Evolutionary conservation across 2,888 invertebrate genomes (phyloP).

Genomic region (Eremobia ochroleuca): DNA sequence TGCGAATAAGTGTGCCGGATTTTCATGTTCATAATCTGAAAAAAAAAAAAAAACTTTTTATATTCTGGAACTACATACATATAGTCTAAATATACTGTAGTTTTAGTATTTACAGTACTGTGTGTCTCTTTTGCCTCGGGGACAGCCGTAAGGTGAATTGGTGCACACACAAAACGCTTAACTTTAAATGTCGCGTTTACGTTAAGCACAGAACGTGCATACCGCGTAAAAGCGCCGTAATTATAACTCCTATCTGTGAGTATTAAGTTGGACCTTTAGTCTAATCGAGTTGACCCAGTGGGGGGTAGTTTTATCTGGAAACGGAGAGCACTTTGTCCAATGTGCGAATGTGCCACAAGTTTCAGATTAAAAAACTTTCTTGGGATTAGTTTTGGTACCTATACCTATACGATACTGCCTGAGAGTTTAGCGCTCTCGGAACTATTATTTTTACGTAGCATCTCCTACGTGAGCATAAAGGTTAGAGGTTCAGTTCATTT

Average conservation of each 20-base stretch:
- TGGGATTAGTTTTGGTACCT: conserved; percentile 51
- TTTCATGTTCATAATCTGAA: conserved; percentile 17
- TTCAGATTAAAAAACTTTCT: conserved; percentile 69
- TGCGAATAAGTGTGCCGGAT: conserved; percentile 20
- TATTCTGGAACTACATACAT: conserved; percentile 1
- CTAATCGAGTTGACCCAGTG: conserved; percentile 42
- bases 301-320: conserved; percentile 40
- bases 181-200: conserved; percentile 29
- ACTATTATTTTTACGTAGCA: conserved; percentile 31
- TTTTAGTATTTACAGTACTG: not conserved
- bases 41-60: not conserved
- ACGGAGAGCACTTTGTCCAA: conserved; percentile 36
- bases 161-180: conserved; percentile 13
- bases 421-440: conserved; percentile 17
- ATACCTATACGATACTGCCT: conserved; percentile 2
- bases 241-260: conserved; percentile 33
- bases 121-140: not conserved
- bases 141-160: conserved; percentile 1
- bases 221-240: conserved; percentile 19
- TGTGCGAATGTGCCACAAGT: conserved; percentile 48
- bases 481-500: not conserved
- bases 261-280: conserved; percentile 39
- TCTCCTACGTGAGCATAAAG: not conserved
- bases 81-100: not conserved
- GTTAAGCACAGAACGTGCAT: conserved; percentile 30